phyloP scores from a whole-genome alignment of 2,888 invertebrate genomes.

The Erebia palarica region DNA sequence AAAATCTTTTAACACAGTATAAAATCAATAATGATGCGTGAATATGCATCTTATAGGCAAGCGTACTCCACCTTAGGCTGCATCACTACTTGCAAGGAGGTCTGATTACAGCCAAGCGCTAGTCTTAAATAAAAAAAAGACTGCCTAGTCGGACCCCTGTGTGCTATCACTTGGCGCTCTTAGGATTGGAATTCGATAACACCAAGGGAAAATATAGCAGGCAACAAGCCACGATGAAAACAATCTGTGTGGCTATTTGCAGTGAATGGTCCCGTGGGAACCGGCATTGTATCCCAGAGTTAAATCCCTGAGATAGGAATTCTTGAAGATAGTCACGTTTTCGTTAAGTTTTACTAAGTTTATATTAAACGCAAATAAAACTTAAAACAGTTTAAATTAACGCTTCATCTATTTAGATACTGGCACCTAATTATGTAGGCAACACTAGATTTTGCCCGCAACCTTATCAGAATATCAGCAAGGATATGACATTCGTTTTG shows the following conservation, averaged over 20 bases:
- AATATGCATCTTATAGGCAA: too few species aligned
- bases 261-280: constrained; percentile 18
- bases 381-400: too few species aligned
- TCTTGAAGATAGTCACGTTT: background rate
- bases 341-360: background rate
- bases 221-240: constrained; percentile 14
- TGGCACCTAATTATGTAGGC: too few species aligned
- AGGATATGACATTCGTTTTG: background rate
- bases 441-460: too few species aligned
- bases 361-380: too few species aligned
- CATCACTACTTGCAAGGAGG: too few species aligned
- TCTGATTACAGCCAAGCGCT: too few species aligned
- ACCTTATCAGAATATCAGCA: background rate
- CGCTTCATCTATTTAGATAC: background rate
- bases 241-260: constrained; percentile 23
- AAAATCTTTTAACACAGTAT: too few species aligned
- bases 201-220: constrained; percentile 21
- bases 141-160: too few species aligned
- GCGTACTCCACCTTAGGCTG: too few species aligned
- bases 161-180: background rate
- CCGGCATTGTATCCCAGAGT: constrained; percentile 15
- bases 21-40: too few species aligned
- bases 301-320: background rate
- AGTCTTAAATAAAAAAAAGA: too few species aligned
- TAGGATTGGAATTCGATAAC: constrained; percentile 6